A percentile compares a stretch with the other conserved stretches of the same genome.
Conservation (phyloP, 2,797 vertebrate species). For the Todus mexicanus region DNA sequence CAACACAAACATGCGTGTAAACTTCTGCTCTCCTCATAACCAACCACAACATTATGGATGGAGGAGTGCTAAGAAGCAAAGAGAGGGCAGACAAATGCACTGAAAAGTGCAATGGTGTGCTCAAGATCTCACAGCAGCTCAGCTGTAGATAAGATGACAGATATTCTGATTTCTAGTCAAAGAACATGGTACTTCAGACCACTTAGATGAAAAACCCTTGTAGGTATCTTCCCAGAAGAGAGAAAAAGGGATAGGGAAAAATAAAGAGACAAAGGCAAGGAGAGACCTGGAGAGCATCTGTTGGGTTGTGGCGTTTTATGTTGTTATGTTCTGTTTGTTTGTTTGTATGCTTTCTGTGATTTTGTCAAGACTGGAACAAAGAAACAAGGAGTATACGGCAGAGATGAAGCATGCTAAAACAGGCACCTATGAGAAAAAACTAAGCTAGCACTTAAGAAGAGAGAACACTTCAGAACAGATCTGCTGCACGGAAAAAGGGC, state of each 20-base stretch:
- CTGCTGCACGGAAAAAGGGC: neutral
- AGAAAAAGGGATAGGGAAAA: neutral
- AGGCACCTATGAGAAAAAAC: neutral
- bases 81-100: neutral
- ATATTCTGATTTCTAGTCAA: neutral
- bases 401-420: neutral
- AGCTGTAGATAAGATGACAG: neutral
- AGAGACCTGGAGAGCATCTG: neutral
- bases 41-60: neutral
- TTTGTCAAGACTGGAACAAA: neutral
- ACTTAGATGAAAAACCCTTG: neutral
- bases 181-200: neutral
- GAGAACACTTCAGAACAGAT: neutral
- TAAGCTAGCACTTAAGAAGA: neutral
- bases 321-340: neutral
- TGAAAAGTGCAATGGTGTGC: neutral
- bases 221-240: neutral
- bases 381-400: neutral
- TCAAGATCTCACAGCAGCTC: neutral
- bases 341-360: too few relatives aligned
- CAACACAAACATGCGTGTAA: neutral
- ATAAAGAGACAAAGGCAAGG: neutral
- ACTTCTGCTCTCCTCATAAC: neutral
- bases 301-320: too few relatives aligned
- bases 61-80: neutral